Percentiles rank a stretch among this genome's conserved stretches.
phyloP scores from a whole-genome alignment of 2,797 vertebrate genomes.

The Aplochiton taeniatus region DNA sequence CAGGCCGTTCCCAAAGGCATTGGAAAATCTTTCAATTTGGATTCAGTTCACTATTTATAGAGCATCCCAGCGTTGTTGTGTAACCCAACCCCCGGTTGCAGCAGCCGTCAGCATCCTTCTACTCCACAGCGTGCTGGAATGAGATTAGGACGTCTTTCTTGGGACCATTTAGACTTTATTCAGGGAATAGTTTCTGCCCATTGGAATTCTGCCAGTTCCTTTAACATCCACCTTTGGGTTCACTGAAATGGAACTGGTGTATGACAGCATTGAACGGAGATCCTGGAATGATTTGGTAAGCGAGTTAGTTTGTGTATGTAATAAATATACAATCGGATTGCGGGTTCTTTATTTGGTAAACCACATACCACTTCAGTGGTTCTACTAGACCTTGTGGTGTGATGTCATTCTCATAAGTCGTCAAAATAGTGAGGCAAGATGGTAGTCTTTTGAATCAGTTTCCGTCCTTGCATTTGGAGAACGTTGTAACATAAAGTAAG shows the following conservation, averaged over 20 bases:
- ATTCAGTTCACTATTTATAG: constrained; percentile 64
- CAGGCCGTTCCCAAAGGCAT: constrained; percentile 40
- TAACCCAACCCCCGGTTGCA: constrained; percentile 59
- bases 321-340: too few species aligned
- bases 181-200: constrained; percentile 53
- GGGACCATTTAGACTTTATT: constrained; percentile 32
- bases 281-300: too few species aligned
- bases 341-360: too few species aligned
- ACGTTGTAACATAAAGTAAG: too few species aligned
- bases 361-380: too few species aligned
- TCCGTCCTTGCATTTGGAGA: too few species aligned
- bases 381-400: too few species aligned
- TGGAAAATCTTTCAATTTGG: constrained; percentile 44
- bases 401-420: too few species aligned
- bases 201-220: constrained; percentile 51
- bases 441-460: too few species aligned
- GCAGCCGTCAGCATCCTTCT: constrained; percentile 43
- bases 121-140: constrained; percentile 50
- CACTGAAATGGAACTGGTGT: constrained; percentile 34
- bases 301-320: too few species aligned
- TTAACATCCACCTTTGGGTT: constrained; percentile 36
- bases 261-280: too few species aligned
- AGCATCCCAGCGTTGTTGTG: constrained; percentile 43
- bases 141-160: constrained; percentile 50
- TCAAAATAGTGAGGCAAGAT: too few species aligned